These are phyloP conservation scores for Lacerta viridis DNA, from an alignment of 2,797 vertebrate species.

Conservation along the genomic window DNA sequence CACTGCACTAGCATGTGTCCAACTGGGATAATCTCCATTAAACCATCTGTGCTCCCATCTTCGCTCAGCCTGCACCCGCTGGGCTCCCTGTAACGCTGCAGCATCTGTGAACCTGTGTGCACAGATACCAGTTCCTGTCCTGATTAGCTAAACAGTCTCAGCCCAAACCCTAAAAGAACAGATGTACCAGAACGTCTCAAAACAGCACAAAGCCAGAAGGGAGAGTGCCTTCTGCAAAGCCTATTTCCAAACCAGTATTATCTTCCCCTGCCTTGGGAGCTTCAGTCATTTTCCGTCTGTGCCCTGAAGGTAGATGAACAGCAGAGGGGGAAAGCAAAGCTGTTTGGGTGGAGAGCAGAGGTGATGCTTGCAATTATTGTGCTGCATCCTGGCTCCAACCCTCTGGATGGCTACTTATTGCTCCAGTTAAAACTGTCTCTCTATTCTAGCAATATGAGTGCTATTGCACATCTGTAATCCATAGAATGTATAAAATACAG, in stretches of 20 bases:
- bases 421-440: conserved; percentile 60
- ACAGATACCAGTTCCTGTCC: conserved; percentile 13
- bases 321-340: conserved; percentile 13
- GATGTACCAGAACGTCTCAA: conserved; percentile 57
- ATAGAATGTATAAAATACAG: background rate
- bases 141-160: conserved; percentile 26
- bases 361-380: conserved; percentile 22
- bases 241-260: background rate
- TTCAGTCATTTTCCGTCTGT: conserved; percentile 43
- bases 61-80: conserved; percentile 58
- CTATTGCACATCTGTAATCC: background rate
- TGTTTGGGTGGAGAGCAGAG: background rate
- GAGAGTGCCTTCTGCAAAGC: conserved; percentile 40
- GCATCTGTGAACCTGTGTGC: conserved; percentile 67
- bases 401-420: conserved; percentile 46
- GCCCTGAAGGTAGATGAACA: conserved; percentile 40
- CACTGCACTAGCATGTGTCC: conserved; percentile 80
- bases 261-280: conserved; percentile 22
- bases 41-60: conserved; percentile 85
- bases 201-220: conserved; percentile 51
- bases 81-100: conserved; percentile 64
- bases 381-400: conserved; percentile 47
- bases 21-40: conserved; percentile 87
- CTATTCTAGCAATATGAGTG: conserved; percentile 33
- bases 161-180: conserved; percentile 15